These are phyloP conservation scores for Stylophora pistillata DNA, from an alignment of 64 coral and sea anemone species.

Conservation along the genomic window DNA sequence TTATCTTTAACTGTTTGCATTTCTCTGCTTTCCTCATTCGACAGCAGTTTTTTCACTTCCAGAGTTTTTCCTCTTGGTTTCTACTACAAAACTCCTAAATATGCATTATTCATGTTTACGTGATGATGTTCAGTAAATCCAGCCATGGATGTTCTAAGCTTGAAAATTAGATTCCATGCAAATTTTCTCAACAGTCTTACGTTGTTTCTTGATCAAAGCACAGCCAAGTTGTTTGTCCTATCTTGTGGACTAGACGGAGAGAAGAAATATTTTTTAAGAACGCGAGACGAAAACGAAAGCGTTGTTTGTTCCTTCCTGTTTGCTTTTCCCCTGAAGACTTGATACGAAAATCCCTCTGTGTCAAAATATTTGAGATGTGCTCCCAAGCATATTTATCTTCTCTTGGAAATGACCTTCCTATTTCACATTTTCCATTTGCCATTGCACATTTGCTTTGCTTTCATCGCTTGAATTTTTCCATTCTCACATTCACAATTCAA, in stretches of 20 bases:
- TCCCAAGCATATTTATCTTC: too few species aligned
- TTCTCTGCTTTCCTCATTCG: not conserved
- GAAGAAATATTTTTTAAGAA: not conserved
- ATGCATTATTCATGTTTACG: too few species aligned
- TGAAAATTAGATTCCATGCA: not conserved
- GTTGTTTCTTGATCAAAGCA: not conserved
- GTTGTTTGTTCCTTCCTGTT: not conserved
- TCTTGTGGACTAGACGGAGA: not conserved
- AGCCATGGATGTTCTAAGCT: not conserved
- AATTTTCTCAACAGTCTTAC: not conserved
- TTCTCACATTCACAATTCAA: too few species aligned
- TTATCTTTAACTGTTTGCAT: not conserved
- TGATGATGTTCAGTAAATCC: too few species aligned
- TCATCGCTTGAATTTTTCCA: too few species aligned
- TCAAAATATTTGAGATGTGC: not conserved
- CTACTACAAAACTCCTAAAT: not conserved
- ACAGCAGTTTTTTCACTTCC: not conserved
- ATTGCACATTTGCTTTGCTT: too few species aligned
- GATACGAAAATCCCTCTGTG: not conserved
- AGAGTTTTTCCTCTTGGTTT: not conserved
- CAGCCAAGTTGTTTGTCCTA: not conserved
- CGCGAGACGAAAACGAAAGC: not conserved
- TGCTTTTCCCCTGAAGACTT: not conserved
- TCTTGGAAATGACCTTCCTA: too few species aligned
- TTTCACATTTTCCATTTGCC: too few species aligned